Conservation (phyloP, 2,888 invertebrate genomes). For the Hesperia comma region DNA sequence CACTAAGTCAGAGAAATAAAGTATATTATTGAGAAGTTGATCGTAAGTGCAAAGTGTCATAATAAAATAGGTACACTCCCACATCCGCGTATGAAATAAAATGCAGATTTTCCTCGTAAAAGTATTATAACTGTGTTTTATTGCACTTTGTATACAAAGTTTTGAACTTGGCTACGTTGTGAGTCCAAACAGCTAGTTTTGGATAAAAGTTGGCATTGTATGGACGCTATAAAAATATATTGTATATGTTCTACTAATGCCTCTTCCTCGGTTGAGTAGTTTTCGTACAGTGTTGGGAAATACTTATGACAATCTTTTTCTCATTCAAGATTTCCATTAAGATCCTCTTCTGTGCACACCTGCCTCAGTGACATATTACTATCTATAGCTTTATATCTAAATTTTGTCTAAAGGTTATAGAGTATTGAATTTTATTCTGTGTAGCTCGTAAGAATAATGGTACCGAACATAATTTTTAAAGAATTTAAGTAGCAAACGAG, state of each 20-base stretch:
- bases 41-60: slow-evolving; percentile 36
- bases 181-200: slow-evolving; percentile 38
- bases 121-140: slow-evolving; percentile 58
- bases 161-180: slow-evolving; percentile 48
- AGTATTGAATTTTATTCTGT: no score
- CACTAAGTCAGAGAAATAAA: not conserved
- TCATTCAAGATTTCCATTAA: no score
- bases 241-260: slow-evolving; percentile 11
- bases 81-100: slow-evolving; percentile 45
- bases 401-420: no score
- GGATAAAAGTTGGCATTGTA: not conserved
- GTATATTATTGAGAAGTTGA: not conserved
- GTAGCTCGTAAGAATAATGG: no score
- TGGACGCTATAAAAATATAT: not conserved
- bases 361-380: no score
- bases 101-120: slow-evolving; percentile 54
- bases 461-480: no score
- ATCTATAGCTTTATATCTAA: no score
- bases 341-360: no score
- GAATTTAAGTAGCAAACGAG: no score
- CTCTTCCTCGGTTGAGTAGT: no score
- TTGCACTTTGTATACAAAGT: slow-evolving; percentile 53
- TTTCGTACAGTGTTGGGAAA: no score
- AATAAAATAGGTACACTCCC: slow-evolving; percentile 37
- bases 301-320: no score